These are phyloP conservation scores for Rhamphomyia laevipes DNA, from an alignment of 2,888 invertebrate genomes.

Conservation along the genomic window DNA sequence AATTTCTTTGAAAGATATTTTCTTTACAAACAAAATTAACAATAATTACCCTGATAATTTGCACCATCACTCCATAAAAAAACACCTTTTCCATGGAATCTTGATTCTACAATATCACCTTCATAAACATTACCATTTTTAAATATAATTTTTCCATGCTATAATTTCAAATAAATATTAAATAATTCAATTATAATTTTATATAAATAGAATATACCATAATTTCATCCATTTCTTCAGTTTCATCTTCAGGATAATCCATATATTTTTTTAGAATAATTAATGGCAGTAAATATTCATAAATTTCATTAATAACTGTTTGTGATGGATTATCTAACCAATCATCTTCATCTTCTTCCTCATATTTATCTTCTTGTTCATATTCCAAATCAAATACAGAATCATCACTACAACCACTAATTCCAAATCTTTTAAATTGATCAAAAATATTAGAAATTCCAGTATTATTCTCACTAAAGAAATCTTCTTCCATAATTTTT, in stretches of 20 bases:
- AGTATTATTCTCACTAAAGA: too few species aligned
- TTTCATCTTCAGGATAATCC: background rate
- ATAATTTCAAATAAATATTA: too few species aligned
- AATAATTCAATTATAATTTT: too few species aligned
- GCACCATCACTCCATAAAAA: slow-evolving; percentile 5
- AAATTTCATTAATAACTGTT: slow-evolving; percentile 3
- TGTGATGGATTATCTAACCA: background rate
- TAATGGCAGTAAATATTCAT: slow-evolving; percentile 1
- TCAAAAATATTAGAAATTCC: too few species aligned
- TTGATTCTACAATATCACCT: slow-evolving; percentile 1
- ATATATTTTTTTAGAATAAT: slow-evolving; percentile 4
- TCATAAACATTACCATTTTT: slow-evolving; percentile 7
- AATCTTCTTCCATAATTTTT: too few species aligned
- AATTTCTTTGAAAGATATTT: too few species aligned
- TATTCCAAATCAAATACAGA: too few species aligned
- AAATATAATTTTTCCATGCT: background rate
- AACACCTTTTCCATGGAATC: slow-evolving; percentile 6
- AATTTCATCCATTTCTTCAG: too few species aligned
- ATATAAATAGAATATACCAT: too few species aligned
- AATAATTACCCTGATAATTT: slow-evolving; percentile 4
- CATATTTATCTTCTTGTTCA: background rate
- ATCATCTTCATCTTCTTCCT: background rate
- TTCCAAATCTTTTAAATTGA: too few species aligned
- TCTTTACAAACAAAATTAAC: too few species aligned
- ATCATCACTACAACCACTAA: too few species aligned